phyloP scores from a whole-genome alignment of 1,140 invertebrate species.

The Drosophila funebris region DNA sequence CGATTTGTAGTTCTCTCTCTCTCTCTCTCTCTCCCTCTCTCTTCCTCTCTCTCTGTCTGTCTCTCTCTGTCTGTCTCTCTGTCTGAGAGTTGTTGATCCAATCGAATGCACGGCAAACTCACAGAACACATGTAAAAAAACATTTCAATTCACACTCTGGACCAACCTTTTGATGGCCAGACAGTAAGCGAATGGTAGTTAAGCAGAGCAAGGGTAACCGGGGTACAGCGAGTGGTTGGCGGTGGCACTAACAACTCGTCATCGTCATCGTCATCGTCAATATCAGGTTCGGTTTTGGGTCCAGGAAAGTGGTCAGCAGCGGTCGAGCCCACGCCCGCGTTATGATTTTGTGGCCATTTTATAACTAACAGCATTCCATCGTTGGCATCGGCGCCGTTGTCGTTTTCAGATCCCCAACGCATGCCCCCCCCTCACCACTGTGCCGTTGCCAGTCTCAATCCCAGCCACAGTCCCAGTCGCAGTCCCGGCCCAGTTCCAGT shows the following conservation, averaged over 20 bases:
- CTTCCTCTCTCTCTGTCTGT: not conserved
- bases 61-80: not conserved
- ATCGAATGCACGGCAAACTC: constrained; percentile 49
- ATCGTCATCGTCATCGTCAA: constrained; percentile 57
- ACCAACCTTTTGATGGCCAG: constrained; percentile 41
- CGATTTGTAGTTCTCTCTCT: constrained; percentile 32
- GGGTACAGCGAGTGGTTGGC: not conserved
- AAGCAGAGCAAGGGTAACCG: not conserved
- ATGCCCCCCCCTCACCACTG: not conserved
- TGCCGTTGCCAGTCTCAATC: not conserved
- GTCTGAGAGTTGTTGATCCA: constrained; percentile 43
- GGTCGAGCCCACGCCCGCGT: constrained; percentile 70
- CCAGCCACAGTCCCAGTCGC: not conserved
- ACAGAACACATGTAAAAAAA: constrained; percentile 69
- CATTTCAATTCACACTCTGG: constrained; percentile 77
- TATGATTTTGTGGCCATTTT: constrained; percentile 82
- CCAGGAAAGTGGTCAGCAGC: constrained; percentile 40
- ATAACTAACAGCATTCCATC: constrained; percentile 80
- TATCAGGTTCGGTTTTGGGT: constrained; percentile 70
- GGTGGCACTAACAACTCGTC: constrained; percentile 47
- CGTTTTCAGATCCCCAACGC: not conserved
- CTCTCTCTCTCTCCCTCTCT: not conserved
- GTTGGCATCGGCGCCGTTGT: constrained; percentile 44
- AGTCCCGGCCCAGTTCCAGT: not conserved
- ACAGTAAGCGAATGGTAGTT: not conserved